These are phyloP conservation scores for Phaedon cochleariae DNA, from an alignment of 2,888 invertebrate genomes.

Conservation along the genomic window DNA sequence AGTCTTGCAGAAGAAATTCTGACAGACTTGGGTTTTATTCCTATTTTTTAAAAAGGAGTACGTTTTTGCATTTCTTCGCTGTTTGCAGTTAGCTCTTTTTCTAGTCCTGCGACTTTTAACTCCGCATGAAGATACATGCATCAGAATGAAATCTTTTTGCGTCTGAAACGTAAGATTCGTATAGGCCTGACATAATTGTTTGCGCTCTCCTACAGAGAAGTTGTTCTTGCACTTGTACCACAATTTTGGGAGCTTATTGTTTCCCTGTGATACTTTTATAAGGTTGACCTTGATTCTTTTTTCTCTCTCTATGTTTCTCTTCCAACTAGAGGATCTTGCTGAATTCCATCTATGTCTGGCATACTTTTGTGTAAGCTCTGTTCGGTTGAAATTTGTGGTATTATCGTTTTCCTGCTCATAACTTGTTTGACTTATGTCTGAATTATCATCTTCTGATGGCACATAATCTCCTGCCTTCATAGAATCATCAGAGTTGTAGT, in stretches of 20 bases:
- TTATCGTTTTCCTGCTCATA: too few relatives aligned
- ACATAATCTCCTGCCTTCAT: too few relatives aligned
- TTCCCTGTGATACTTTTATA: background rate
- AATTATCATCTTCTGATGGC: too few relatives aligned
- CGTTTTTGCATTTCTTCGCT: background rate
- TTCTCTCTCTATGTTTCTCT: too few relatives aligned
- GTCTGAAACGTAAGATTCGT: slow-evolving; percentile 5
- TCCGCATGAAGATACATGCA: too few relatives aligned
- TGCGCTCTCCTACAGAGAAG: slow-evolving; percentile 5
- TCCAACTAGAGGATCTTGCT: too few relatives aligned
- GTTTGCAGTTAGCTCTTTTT: background rate
- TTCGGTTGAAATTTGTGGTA: too few relatives aligned
- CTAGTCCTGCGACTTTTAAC: slow-evolving; percentile 10
- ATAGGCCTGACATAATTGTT: slow-evolving; percentile 14
- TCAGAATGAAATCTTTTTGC: slow-evolving; percentile 16
- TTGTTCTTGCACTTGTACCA: slow-evolving; percentile 13
- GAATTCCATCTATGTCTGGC: too few relatives aligned
- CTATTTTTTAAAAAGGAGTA: background rate
- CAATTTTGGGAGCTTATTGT: slow-evolving; percentile 6
- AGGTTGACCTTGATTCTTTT: slow-evolving; percentile 1
- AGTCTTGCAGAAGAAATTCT: too few relatives aligned
- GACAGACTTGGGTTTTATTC: background rate
- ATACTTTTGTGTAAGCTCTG: too few relatives aligned
- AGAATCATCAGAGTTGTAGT: too few relatives aligned
- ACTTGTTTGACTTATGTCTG: too few relatives aligned